Evolutionary conservation across 2,888 invertebrate species (phyloP).

Genomic region (Acronicta psi): DNA sequence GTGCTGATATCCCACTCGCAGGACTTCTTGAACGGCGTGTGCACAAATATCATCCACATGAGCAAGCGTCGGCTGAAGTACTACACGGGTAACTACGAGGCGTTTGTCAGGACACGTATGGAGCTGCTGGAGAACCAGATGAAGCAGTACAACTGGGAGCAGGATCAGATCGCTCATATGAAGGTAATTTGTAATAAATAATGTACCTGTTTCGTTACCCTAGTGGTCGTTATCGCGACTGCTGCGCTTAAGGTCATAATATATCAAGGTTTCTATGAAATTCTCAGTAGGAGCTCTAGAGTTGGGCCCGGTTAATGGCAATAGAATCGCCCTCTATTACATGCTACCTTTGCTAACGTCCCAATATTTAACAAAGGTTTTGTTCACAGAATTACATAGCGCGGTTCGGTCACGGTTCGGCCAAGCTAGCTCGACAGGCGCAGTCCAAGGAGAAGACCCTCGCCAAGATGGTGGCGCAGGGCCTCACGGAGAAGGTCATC

Average conservation of each 20-base stretch:
- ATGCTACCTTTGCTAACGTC: neutral
- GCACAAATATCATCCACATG: constrained; percentile 98
- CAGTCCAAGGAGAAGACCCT: constrained; percentile 99
- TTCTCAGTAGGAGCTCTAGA: no score
- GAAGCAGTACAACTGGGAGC: constrained; percentile 99
- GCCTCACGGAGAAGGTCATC: constrained; percentile 97
- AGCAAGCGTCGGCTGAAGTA: constrained; percentile 97
- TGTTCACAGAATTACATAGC: constrained; percentile 96
- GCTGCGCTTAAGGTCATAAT: no score
- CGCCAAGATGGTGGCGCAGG: constrained; percentile 99
- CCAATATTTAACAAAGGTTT: neutral
- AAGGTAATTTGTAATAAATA: constrained; percentile 89
- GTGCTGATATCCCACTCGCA: constrained; percentile 99
- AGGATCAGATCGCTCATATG: constrained; percentile 99
- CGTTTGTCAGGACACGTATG: constrained; percentile 97
- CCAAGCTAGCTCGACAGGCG: constrained; percentile 99
- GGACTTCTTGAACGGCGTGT: constrained; percentile 99
- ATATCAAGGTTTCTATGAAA: no score
- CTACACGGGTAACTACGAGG: constrained; percentile 99
- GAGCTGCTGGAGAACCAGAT: constrained; percentile 99
- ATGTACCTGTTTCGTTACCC: no score
- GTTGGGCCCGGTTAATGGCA: no score
- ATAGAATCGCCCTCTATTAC: neutral
- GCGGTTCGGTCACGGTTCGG: constrained; percentile 99
- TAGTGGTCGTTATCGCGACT: no score